Base-by-base conservation (phyloP, 2,888 invertebrate genomes). In the Sussaba pulchella region DNA sequence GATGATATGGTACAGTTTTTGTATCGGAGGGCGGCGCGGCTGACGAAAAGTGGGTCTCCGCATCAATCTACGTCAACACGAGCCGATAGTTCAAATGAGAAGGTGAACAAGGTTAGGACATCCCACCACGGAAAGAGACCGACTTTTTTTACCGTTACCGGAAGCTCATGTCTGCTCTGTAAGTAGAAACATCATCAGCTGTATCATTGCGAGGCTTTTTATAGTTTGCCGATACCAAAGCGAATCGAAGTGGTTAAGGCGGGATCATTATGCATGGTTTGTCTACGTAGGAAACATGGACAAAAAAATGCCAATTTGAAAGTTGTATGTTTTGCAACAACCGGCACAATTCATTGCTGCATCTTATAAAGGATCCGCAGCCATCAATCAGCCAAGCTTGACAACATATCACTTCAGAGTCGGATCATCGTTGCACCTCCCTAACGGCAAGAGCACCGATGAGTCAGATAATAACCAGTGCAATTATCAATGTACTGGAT, bases 121-220 rank as follows among this genome's bases (percentile, higher is more conserved):
- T 31, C 31, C 6, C 31, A 31, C 6, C 31, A 31, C 6, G 31
- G 31, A 31, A 31, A 31, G 12, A 50, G 1, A 17, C 72, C 63
- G 24, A 45, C 81, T 0, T 76, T 76, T 41, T 19, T 67, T 0
- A 19, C 66, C 1, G 17, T 66, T 17, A 70, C 61, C 19, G 19
- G 6, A 14, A 24, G 41, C n/a, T 5, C 19, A 17, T 71, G 61
- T 47, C 26, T 36, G 24, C 31, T 67, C 12, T 75, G 75, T 24
- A 5, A 47, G 47, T 43, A 77, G 21, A 31, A 24, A 0, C 19
- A 24, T 17, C 82, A 82, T 41, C 43, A 50, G 1, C 9, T 82
- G 10, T 78, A 63, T 63, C 41, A 41, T 45, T 78, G 78, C 63
- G 69, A 75, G 21, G 50, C 21, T 4, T 82, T 79, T n/a, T 57